Conservation (phyloP, 2,888 invertebrate species). For the Nemurella pictetii region DNA sequence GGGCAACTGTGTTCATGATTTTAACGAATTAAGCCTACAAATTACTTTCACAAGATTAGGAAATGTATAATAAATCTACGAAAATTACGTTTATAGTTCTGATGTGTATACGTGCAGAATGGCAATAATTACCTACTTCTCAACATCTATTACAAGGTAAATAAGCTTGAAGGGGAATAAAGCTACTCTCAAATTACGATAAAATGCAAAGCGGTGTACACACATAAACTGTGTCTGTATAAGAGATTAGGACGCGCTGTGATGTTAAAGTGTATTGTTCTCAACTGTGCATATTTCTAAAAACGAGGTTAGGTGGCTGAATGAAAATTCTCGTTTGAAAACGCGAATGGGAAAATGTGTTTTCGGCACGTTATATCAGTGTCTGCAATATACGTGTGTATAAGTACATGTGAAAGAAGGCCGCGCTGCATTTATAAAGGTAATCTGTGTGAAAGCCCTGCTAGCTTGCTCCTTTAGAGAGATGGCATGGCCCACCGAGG, state of each 20-base stretch:
- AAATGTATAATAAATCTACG: neutral
- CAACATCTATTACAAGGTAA: neutral
- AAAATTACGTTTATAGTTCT: neutral
- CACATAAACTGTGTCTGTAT: neutral
- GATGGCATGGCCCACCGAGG: neutral
- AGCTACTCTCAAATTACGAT: neutral
- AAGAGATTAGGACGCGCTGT: neutral
- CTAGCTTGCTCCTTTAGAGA: constrained; percentile 2
- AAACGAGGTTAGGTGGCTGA: neutral
- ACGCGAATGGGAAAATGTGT: neutral
- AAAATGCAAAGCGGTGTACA: neutral
- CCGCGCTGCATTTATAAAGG: neutral
- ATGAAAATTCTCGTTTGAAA: neutral
- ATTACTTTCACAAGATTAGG: neutral
- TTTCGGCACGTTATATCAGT: neutral
- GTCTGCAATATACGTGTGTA: neutral
- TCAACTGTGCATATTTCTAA: neutral
- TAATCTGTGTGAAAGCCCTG: constrained; percentile 5
- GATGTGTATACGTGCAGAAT: neutral
- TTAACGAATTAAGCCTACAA: neutral
- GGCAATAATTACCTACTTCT: neutral
- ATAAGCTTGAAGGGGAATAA: neutral
- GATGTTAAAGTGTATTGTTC: neutral
- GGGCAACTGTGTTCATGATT: neutral
- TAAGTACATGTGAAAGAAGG: neutral